These are phyloP conservation scores for Embidobia sp. DNA, from an alignment of 2,888 invertebrate species.

Conservation along the genomic window DNA sequence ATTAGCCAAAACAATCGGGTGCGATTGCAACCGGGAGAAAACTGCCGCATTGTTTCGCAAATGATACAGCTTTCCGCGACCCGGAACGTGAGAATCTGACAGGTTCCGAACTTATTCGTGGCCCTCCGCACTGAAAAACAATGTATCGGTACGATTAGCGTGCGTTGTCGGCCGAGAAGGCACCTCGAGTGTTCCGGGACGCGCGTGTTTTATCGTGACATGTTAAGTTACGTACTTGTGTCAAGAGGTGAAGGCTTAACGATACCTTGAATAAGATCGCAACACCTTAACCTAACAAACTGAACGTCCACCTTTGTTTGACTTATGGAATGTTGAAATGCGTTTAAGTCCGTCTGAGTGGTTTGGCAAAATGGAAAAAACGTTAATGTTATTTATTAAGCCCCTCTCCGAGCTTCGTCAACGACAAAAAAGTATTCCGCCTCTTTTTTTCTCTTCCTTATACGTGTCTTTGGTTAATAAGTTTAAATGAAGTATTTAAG, in stretches of 20 bases:
- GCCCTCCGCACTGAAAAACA: constrained; percentile 59
- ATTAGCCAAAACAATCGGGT: constrained; percentile 51
- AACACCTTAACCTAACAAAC: constrained; percentile 48
- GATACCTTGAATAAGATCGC: constrained; percentile 74
- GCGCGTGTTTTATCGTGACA: constrained; percentile 64
- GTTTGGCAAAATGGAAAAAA: constrained; percentile 15
- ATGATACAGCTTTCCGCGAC: constrained; percentile 37
- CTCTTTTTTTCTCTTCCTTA: too few species aligned
- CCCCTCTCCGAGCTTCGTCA: too few species aligned
- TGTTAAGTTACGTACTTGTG: constrained; percentile 68
- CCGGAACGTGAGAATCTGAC: constrained; percentile 61
- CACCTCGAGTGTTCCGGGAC: constrained; percentile 69
- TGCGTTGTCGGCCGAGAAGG: constrained; percentile 64
- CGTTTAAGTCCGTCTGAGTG: constrained; percentile 38
- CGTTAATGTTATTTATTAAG: constrained; percentile 29
- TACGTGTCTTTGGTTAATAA: too few species aligned
- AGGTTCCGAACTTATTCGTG: constrained; percentile 65
- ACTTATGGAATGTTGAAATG: constrained; percentile 56
- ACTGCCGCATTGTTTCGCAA: constrained; percentile 50
- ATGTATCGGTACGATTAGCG: constrained; percentile 62
- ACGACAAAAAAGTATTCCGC: too few species aligned
- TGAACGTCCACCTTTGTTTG: constrained; percentile 47
- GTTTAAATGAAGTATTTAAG: too few species aligned
- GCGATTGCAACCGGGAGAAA: constrained; percentile 38
- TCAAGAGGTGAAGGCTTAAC: constrained; percentile 78